These are phyloP conservation scores for Papilio aristodemus DNA, from an alignment of 1,140 invertebrate species.

Conservation along the genomic window DNA sequence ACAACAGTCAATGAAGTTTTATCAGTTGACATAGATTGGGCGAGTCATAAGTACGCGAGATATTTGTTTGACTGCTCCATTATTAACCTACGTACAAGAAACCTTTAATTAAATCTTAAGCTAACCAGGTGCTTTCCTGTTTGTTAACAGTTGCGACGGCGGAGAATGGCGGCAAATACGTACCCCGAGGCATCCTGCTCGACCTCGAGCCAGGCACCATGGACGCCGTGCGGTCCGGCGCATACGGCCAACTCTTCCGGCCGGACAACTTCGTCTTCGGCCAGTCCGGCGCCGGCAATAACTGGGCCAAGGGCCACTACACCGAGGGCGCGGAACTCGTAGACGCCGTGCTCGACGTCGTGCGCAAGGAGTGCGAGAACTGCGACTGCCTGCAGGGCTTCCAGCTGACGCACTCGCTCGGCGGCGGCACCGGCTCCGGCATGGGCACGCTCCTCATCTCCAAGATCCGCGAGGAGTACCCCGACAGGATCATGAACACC, in stretches of 20 bases:
- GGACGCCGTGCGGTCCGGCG: constrained; percentile 89
- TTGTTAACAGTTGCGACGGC: constrained; percentile 60
- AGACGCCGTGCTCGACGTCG: constrained; percentile 90
- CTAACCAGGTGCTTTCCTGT: constrained; percentile 9
- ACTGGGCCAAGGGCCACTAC: constrained; percentile 95
- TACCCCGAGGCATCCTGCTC: constrained; percentile 89
- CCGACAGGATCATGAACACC: constrained; percentile 93
- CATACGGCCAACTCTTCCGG: constrained; percentile 89
- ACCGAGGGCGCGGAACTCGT: constrained; percentile 91
- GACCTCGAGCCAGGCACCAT: constrained; percentile 94
- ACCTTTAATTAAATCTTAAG: background rate
- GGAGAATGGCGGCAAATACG: constrained; percentile 79
- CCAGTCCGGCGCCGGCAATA: constrained; percentile 80
- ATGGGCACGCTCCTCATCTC: constrained; percentile 86
- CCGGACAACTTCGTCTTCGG: constrained; percentile 81
- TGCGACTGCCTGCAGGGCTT: constrained; percentile 90
- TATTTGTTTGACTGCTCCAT: too few species aligned
- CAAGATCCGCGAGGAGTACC: constrained; percentile 89
- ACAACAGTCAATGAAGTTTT: background rate
- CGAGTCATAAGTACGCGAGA: too few species aligned
- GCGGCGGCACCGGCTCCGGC: constrained; percentile 86
- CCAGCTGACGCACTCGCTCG: constrained; percentile 88
- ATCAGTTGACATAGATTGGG: background rate
- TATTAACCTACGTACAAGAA: too few species aligned
- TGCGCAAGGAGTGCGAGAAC: constrained; percentile 90